A percentile compares a stretch with the other conserved stretches of the same genome.
Conservation (phyloP, 2,888 invertebrate genomes). For the Epiblema foenella region DNA sequence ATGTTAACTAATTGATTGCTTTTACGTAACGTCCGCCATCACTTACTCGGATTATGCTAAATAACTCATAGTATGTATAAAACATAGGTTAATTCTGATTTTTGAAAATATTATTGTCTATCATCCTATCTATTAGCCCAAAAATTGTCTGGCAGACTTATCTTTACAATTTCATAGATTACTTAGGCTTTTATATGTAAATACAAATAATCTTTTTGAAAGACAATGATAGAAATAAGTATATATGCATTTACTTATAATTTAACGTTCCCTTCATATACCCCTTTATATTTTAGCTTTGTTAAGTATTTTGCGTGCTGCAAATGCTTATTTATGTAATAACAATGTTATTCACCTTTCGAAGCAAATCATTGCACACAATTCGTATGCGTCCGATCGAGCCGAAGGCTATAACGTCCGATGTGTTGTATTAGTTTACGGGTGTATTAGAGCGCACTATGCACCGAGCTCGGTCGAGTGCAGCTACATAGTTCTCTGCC, state of each 20-base stretch:
- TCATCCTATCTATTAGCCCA: neutral
- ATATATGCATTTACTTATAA: conserved; percentile 9
- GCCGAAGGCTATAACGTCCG: conserved; percentile 56
- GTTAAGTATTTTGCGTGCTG: conserved; percentile 12
- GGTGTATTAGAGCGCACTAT: conserved; percentile 70
- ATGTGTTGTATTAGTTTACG: conserved; percentile 65
- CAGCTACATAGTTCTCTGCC: conserved; percentile 71
- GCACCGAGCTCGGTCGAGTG: conserved; percentile 72
- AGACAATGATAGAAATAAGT: too few relatives aligned
- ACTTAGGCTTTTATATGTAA: too few relatives aligned
- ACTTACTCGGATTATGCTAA: conserved; percentile 23
- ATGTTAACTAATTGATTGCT: conserved; percentile 41
- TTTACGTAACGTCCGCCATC: conserved; percentile 64
- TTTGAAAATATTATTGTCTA: neutral
- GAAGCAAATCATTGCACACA: conserved; percentile 28
- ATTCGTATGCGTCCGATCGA: conserved; percentile 51
- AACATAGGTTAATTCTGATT: neutral
- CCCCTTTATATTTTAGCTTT: neutral
- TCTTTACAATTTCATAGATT: neutral
- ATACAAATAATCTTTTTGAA: too few relatives aligned
- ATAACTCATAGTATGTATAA: neutral
- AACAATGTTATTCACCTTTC: conserved; percentile 38
- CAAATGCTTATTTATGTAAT: conserved; percentile 26
- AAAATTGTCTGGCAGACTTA: neutral
- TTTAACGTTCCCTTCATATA: neutral